Conservation (phyloP, 1,140 invertebrate species). For the Drosophila ohnishii region DNA sequence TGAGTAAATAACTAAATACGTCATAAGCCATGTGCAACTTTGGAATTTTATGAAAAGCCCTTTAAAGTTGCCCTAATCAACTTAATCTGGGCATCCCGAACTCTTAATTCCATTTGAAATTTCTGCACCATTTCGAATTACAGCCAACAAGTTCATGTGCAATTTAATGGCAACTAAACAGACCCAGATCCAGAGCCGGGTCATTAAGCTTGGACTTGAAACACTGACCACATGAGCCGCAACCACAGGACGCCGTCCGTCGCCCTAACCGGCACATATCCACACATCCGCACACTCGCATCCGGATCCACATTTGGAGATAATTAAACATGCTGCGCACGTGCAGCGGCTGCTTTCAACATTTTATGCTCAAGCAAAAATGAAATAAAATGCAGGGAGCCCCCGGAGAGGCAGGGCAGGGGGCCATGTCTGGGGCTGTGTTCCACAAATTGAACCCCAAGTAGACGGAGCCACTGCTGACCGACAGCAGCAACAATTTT, state of each 20-base stretch:
- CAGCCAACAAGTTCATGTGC: slow-evolving; percentile 32
- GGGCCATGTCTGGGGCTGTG: slow-evolving; percentile 38
- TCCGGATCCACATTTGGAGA: slow-evolving; percentile 45
- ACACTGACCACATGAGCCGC: slow-evolving; percentile 53
- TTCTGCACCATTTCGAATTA: slow-evolving; percentile 29
- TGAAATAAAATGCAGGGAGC: slow-evolving; percentile 64
- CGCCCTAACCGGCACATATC: slow-evolving; percentile 14
- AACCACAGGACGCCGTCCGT: slow-evolving; percentile 54
- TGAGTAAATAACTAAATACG: not conserved
- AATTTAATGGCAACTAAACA: slow-evolving; percentile 59
- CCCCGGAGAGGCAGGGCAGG: not conserved
- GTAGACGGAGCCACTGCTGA: slow-evolving; percentile 56
- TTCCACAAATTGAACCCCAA: slow-evolving; percentile 68
- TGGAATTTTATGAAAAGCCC: not conserved
- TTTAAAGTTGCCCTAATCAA: slow-evolving; percentile 12
- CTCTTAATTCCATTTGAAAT: slow-evolving; percentile 49
- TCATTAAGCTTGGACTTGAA: slow-evolving; percentile 60
- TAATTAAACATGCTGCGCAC: slow-evolving; percentile 80
- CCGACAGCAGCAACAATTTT: slow-evolving; percentile 55
- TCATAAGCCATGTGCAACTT: not conserved
- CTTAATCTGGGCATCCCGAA: slow-evolving; percentile 19
- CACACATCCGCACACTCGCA: not conserved
- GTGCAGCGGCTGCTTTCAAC: slow-evolving; percentile 78
- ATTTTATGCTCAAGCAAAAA: slow-evolving; percentile 74
- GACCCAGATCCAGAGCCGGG: slow-evolving; percentile 38